phyloP scores from a whole-genome alignment of 2,888 invertebrate species.

The Tachina grossa region DNA sequence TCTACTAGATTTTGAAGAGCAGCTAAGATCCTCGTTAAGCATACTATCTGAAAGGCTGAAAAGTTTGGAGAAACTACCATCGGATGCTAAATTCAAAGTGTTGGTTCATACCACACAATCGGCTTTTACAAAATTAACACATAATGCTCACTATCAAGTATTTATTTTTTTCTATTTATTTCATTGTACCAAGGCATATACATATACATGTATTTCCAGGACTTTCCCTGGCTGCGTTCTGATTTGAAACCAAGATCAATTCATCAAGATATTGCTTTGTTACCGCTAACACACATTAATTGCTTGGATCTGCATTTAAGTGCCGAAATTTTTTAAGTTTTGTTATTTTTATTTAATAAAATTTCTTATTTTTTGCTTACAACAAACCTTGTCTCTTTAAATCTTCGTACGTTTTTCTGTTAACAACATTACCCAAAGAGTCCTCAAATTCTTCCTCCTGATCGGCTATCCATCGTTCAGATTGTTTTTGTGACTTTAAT shows the following conservation, averaged over 20 bases:
- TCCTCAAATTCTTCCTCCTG: constrained; percentile 99
- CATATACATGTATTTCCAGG: constrained; percentile 68
- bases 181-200: not conserved
- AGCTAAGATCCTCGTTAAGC: constrained; percentile 77
- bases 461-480: constrained; percentile 97
- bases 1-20: constrained; percentile 79
- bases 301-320: constrained; percentile 76
- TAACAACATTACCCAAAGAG: constrained; percentile 98
- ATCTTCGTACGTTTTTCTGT: constrained; percentile 99
- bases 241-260: constrained; percentile 36
- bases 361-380: constrained; percentile 83
- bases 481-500: constrained; percentile 96
- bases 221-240: constrained; percentile 80
- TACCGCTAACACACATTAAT: constrained; percentile 77
- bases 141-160: constrained; percentile 78
- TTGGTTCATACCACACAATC: constrained; percentile 79
- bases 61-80: constrained; percentile 75
- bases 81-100: constrained; percentile 77
- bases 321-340: constrained; percentile 74
- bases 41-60: constrained; percentile 78
- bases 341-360: constrained; percentile 29
- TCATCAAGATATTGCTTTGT: constrained; percentile 72
- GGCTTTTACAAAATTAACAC: constrained; percentile 77
- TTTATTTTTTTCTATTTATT: constrained; percentile 14
- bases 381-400: constrained; percentile 98